phyloP scores from a whole-genome alignment of 2,113 vertebrate genomes.

The Apodemus speciosus region DNA sequence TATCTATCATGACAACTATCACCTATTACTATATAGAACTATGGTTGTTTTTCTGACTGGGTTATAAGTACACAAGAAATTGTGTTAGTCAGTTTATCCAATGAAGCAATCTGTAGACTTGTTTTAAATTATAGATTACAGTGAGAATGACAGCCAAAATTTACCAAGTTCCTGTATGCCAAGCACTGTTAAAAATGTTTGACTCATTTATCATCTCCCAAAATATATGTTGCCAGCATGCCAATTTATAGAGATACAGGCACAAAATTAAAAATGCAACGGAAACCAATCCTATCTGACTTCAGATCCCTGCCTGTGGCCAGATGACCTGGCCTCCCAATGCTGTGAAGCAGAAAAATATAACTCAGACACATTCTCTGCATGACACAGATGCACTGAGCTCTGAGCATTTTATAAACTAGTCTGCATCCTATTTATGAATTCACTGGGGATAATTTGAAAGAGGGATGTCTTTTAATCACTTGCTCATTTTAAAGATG shows the following conservation, averaged over 20 bases:
- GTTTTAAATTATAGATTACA: constrained; percentile 17
- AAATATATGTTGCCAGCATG: background rate
- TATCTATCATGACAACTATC: background rate
- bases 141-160: constrained; percentile 17
- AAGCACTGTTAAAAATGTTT: background rate
- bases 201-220: constrained; percentile 27
- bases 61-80: constrained; percentile 35
- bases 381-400: constrained; percentile 1
- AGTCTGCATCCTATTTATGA: constrained; percentile 23
- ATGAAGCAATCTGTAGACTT: background rate
- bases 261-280: constrained; percentile 15
- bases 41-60: background rate
- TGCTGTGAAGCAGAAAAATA: background rate
- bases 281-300: background rate
- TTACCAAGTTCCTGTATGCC: background rate
- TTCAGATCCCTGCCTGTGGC: background rate
- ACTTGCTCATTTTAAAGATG: constrained; percentile 68
- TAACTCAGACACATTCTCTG: background rate
- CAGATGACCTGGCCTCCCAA: background rate
- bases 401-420: constrained; percentile 27
- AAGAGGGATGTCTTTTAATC: constrained; percentile 46
- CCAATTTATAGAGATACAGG: constrained; percentile 9
- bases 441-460: constrained; percentile 26
- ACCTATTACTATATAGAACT: constrained; percentile 3
- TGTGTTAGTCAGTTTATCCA: constrained; percentile 26